A percentile compares a stretch with the other conserved stretches of the same genome.
Conservation (phyloP, 2,888 invertebrate genomes). For the Caradrina kadenii region DNA sequence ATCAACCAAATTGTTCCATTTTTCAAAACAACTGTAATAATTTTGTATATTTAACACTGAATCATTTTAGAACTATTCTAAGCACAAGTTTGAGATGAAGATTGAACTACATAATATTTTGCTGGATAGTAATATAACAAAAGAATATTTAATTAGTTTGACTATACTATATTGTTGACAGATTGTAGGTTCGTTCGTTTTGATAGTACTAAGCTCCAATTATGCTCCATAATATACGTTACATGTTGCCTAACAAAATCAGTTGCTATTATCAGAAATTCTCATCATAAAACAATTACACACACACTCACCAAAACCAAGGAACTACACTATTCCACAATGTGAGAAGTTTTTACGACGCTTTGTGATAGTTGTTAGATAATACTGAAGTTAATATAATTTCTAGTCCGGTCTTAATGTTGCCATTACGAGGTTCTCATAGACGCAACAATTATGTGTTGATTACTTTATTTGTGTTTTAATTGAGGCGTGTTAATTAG, state of each 20-base stretch:
- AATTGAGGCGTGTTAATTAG: constrained; percentile 36
- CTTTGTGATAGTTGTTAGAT: constrained; percentile 33
- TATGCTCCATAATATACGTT: neutral
- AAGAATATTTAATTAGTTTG: too few species aligned
- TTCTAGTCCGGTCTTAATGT: constrained; percentile 31
- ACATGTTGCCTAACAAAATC: constrained; percentile 9
- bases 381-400: constrained; percentile 23
- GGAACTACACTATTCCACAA: constrained; percentile 27
- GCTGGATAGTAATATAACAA: too few species aligned
- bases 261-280: constrained; percentile 26
- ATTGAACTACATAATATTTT: too few species aligned
- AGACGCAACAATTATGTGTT: constrained; percentile 38
- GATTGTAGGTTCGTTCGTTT: too few species aligned
- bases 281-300: constrained; percentile 36
- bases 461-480: constrained; percentile 35
- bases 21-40: too few species aligned
- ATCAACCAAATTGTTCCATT: too few species aligned
- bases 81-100: too few species aligned
- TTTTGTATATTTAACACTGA: too few species aligned
- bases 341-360: constrained; percentile 34
- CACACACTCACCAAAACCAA: constrained; percentile 20
- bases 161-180: too few species aligned
- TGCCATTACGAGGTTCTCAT: constrained; percentile 37
- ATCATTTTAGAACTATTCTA: too few species aligned
- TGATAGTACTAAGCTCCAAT: neutral